Percentiles rank a stretch among this genome's conserved stretches.
Evolutionary conservation across 2,888 invertebrate species (phyloP).

Genomic region (Reticulitermes lucifugus): DNA sequence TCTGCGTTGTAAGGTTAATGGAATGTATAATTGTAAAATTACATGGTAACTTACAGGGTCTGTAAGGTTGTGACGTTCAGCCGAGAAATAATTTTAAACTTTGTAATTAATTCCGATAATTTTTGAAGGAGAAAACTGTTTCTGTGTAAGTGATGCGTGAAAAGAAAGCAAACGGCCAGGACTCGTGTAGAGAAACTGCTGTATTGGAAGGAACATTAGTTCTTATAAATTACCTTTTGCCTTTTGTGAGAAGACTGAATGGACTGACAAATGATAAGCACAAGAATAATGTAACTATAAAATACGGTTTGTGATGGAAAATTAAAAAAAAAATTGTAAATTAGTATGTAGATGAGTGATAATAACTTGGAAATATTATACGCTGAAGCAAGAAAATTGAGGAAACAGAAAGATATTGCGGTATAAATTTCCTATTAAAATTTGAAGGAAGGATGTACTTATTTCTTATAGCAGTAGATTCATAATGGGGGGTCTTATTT

Average conservation of each 20-base stretch:
- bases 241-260: not conserved
- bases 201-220: not conserved
- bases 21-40: conserved; percentile 32
- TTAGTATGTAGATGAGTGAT: too few relatives aligned
- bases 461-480: too few relatives aligned
- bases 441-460: too few relatives aligned
- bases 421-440: too few relatives aligned
- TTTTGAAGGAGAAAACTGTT: conserved; percentile 16
- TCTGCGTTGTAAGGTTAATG: conserved; percentile 25
- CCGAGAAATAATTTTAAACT: conserved; percentile 25
- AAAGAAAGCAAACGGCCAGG: not conserved
- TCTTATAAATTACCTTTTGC: not conserved
- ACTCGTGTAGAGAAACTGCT: not conserved
- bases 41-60: not conserved
- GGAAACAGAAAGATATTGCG: too few relatives aligned
- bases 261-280: not conserved
- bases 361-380: too few relatives aligned
- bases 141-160: conserved; percentile 25
- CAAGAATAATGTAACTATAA: too few relatives aligned
- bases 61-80: not conserved
- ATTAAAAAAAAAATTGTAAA: too few relatives aligned
- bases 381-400: too few relatives aligned
- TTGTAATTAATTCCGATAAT: conserved; percentile 28
- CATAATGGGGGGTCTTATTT: too few relatives aligned
- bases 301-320: too few relatives aligned